phyloP scores from a whole-genome alignment of 2,888 invertebrate genomes.

The Tenthredo amoena region DNA sequence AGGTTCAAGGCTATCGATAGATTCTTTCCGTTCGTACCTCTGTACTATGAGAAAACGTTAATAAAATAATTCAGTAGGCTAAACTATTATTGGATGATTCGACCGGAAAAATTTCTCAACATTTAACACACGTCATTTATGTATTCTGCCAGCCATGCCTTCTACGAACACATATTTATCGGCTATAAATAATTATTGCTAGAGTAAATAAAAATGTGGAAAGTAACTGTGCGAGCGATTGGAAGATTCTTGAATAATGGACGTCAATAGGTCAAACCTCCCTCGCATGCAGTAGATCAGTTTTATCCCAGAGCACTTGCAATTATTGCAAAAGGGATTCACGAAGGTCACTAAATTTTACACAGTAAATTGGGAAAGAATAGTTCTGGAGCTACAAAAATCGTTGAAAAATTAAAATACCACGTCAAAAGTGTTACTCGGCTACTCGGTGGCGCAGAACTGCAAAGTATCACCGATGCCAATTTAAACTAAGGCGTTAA shows the following conservation, averaged over 20 bases:
- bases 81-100: background rate
- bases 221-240: background rate
- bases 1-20: background rate
- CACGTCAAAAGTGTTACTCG: background rate
- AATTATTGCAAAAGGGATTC: background rate
- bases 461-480: background rate
- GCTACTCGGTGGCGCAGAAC: background rate
- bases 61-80: background rate
- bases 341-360: background rate
- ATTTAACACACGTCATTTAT: background rate
- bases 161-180: background rate
- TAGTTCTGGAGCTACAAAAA: background rate
- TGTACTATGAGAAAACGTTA: background rate
- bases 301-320: background rate
- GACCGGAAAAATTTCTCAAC: background rate
- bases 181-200: background rate
- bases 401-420: background rate
- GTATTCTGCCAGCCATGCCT: background rate
- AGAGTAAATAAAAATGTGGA: background rate
- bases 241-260: background rate
- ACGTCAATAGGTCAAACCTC: background rate
- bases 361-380: background rate
- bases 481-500: conserved; percentile 20
- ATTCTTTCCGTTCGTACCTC: background rate
- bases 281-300: background rate